These are phyloP conservation scores for Elaphurus davidianus DNA, from an alignment of 2,113 vertebrate genomes.

Conservation along the genomic window DNA sequence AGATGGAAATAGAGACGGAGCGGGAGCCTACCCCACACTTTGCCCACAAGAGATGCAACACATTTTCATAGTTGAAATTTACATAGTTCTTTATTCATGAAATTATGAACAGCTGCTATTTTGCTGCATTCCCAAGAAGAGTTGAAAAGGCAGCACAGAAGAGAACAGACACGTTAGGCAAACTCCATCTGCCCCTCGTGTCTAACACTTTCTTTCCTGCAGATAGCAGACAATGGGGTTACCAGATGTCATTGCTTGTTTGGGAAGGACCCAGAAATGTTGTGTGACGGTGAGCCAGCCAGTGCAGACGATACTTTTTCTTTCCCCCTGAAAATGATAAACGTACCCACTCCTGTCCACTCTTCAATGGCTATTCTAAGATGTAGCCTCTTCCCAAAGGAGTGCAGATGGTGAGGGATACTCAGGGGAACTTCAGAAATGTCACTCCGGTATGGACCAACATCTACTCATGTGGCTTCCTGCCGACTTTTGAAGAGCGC, in stretches of 20 bases:
- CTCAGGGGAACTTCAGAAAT: neutral
- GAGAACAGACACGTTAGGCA: constrained; percentile 84
- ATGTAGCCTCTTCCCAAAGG: neutral
- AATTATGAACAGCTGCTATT: constrained; percentile 87
- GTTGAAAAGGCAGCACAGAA: constrained; percentile 84
- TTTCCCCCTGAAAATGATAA: neutral
- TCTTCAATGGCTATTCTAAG: neutral
- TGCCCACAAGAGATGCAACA: constrained; percentile 73
- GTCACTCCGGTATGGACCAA: neutral
- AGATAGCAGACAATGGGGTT: constrained; percentile 81
- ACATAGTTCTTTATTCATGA: constrained; percentile 88
- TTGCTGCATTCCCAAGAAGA: constrained; percentile 83
- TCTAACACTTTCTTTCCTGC: constrained; percentile 83
- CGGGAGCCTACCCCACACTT: constrained; percentile 19
- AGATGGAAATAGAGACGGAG: constrained; percentile 40
- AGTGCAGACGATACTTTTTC: neutral
- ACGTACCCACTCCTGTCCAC: neutral
- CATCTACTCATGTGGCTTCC: neutral
- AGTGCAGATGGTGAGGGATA: neutral
- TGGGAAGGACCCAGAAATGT: constrained; percentile 73
- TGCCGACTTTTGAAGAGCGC: neutral
- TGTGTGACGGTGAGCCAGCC: constrained; percentile 57
- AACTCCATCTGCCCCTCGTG: constrained; percentile 85
- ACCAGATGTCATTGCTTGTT: constrained; percentile 82
- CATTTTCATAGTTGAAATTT: constrained; percentile 83